Evolutionary conservation across 1,140 invertebrate genomes (phyloP), one percentile per base, ranked within the genome.

Genomic region (Eupeodes corollae): DNA sequence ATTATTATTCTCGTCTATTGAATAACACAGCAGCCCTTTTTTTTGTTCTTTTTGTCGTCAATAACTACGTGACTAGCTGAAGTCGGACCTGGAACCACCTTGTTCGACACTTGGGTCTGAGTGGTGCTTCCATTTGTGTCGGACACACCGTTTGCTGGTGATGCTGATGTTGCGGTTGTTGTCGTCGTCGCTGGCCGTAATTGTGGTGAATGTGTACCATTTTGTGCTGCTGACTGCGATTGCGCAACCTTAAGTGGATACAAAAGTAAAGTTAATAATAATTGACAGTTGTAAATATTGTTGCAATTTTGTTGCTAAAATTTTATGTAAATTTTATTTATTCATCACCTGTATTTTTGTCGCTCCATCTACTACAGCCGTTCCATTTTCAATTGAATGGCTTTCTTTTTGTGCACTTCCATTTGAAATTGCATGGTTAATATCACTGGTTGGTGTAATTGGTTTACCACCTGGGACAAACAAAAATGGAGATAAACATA

Each of bases 401-500:
- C 61, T 58, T 43, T 53, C 54, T 47, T 56, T 56, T 55, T 62
- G 63, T 57, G 59, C 56, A 52, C 54, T 64, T 16, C 65, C 65
- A 52, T 68, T 68, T 50, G 53, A 58, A 54, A 67, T 60, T 51
- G 53, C 56, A 53, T 72, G 53, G 50, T 57, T 31, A 59, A 57
- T 6, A 53, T 68, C 66, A 52, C 65, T 61, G 46, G 80, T 84
- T 50, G 81, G 82, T 42, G 82, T 86, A 59, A 88, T 87, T 41
- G 86, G 86, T 61, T 87, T 87, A 37, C 86, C 86, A 47, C 63
- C 65, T 68, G 18, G 6, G 37, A 41, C 15, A 39, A 35, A 39
- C 39, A 21, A 33, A 44, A 12, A 15, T 5, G 18, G 8, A 33
- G 10, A 18, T 11, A n/a, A 13, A 26, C 12, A n/a, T 10, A 33